A percentile compares a stretch with the other conserved stretches of the same genome.
Evolutionary conservation across 2,113 vertebrate species (phyloP).

Genomic region (Lynx canadensis): DNA sequence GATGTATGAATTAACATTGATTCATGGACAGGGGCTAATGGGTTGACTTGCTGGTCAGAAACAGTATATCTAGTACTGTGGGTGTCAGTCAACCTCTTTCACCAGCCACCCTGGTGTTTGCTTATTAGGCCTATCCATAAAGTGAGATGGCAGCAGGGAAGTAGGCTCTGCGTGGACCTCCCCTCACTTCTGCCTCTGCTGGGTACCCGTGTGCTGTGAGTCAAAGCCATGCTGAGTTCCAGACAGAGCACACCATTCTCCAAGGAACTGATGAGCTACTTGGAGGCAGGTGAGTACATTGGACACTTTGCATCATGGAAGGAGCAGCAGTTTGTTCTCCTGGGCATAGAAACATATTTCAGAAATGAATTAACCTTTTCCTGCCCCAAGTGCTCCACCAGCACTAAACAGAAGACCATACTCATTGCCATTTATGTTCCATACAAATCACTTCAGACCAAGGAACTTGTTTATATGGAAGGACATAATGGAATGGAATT

Average conservation of each 20-base stretch:
- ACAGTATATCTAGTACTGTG: neutral
- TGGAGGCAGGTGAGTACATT: neutral
- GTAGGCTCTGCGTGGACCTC: neutral
- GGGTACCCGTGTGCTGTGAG: neutral
- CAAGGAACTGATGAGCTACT: neutral
- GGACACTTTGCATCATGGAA: neutral
- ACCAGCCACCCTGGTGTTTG: neutral
- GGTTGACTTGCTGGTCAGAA: neutral
- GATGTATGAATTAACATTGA: neutral
- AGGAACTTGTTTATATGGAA: neutral
- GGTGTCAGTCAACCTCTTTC: neutral
- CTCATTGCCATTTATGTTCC: neutral
- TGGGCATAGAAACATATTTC: neutral
- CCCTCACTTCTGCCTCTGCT: neutral
- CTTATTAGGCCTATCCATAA: neutral
- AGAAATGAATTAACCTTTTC: neutral
- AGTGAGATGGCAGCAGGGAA: neutral
- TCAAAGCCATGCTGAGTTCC: neutral
- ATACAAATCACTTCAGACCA: neutral
- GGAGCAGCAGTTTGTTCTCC: neutral
- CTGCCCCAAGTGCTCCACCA: neutral
- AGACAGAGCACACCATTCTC: neutral
- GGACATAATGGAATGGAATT: neutral
- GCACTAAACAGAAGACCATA: neutral
- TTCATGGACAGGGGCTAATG: neutral